Conservation (phyloP, 2,888 invertebrate species). For the Brassicogethes aeneus region DNA sequence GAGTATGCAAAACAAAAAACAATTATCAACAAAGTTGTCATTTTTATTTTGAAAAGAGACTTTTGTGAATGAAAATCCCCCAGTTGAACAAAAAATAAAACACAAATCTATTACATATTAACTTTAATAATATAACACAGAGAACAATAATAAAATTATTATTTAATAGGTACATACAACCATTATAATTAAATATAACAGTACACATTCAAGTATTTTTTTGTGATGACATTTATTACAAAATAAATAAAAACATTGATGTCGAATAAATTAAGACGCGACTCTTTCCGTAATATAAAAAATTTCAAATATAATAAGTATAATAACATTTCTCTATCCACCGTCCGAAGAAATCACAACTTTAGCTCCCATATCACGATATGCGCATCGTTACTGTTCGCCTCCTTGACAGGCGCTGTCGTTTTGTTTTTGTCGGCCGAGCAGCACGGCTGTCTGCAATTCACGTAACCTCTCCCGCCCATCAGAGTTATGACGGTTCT, state of each 20-base stretch:
- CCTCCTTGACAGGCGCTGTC: constrained; percentile 50
- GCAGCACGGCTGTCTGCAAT: constrained; percentile 71
- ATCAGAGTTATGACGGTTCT: constrained; percentile 77
- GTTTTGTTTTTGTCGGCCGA: constrained; percentile 43
- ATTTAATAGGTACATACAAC: constrained; percentile 27
- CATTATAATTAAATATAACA: constrained; percentile 18
- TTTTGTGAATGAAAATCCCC: too few relatives aligned
- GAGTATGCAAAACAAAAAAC: too few relatives aligned
- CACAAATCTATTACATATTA: not conserved
- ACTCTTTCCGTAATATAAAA: too few relatives aligned
- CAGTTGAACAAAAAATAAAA: too few relatives aligned
- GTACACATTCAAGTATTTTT: constrained; percentile 7
- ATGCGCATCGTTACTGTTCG: constrained; percentile 78
- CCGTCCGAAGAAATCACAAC: constrained; percentile 58
- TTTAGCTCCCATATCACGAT: constrained; percentile 87
- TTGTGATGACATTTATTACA: constrained; percentile 14
- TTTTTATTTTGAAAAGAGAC: too few relatives aligned
- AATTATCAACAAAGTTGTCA: too few relatives aligned
- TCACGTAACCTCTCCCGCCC: constrained; percentile 82
- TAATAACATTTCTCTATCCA: constrained; percentile 4
- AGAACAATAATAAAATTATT: constrained; percentile 33
- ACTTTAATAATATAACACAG: constrained; percentile 26
- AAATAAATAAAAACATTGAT: constrained; percentile 19
- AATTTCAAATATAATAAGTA: too few relatives aligned
- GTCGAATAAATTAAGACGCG: constrained; percentile 24